Evolutionary conservation across 2,888 invertebrate species (phyloP).

Genomic region (Lepidonotus clava): DNA sequence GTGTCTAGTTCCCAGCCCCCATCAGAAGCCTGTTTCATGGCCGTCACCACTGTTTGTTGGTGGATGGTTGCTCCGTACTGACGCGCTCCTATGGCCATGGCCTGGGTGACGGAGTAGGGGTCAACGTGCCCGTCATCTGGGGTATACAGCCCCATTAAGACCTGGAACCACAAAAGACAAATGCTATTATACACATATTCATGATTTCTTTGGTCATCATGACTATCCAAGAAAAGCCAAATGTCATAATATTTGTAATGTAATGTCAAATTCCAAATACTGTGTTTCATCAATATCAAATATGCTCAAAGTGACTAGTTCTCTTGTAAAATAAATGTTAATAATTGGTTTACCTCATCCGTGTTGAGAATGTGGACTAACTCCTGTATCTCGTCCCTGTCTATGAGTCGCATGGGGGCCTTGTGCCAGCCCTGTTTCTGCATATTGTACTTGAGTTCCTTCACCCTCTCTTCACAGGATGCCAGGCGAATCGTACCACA

Average conservation of each 20-base stretch:
- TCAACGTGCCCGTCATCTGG: conserved; percentile 81
- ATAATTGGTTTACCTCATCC: conserved; percentile 72
- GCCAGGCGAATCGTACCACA: conserved; percentile 81
- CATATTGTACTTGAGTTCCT: conserved; percentile 80
- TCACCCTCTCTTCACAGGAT: conserved; percentile 76
- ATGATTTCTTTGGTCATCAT: too few relatives aligned
- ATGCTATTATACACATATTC: too few relatives aligned
- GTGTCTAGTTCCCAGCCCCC: conserved; percentile 78
- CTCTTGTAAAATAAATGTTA: neutral
- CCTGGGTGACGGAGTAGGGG: conserved; percentile 80
- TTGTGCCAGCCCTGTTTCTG: conserved; percentile 79
- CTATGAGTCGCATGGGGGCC: conserved; percentile 75
- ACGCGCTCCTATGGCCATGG: conserved; percentile 80
- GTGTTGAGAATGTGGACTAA: conserved; percentile 79
- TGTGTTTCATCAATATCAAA: too few relatives aligned
- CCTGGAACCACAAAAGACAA: conserved; percentile 66
- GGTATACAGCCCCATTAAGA: conserved; percentile 80
- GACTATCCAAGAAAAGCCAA: too few relatives aligned
- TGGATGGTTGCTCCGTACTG: conserved; percentile 77
- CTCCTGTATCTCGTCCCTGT: conserved; percentile 77
- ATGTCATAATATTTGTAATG: too few relatives aligned
- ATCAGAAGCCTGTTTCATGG: conserved; percentile 69
- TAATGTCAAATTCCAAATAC: too few relatives aligned
- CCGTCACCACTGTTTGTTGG: conserved; percentile 71
- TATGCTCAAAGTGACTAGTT: too few relatives aligned